Percentiles rank a stretch among this genome's conserved stretches.
Conservation (phyloP, 2,888 invertebrate genomes). For the Rhagonycha lutea region DNA sequence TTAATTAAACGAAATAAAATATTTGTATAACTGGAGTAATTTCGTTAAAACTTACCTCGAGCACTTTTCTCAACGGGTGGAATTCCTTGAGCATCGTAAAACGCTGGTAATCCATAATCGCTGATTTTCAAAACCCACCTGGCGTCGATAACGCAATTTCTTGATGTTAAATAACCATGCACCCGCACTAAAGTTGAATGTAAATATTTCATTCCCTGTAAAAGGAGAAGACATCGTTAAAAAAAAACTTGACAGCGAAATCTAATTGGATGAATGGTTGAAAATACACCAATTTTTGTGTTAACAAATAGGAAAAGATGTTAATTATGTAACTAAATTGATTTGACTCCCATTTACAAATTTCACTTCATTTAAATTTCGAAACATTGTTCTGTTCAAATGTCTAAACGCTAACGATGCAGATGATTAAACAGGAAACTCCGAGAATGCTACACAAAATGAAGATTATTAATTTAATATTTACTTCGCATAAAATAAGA, state of each 20-base stretch:
- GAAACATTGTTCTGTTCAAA: background rate
- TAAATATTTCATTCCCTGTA: conserved; percentile 87
- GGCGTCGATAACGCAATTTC: conserved; percentile 93
- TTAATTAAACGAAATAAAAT: background rate
- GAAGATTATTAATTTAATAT: background rate
- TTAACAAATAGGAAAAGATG: background rate
- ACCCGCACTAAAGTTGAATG: conserved; percentile 81
- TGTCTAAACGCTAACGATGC: background rate
- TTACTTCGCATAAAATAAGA: background rate
- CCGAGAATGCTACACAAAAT: background rate
- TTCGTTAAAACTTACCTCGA: conserved; percentile 62
- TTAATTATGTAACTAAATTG: background rate
- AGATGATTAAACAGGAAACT: background rate
- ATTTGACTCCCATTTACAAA: background rate
- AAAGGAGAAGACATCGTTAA: conserved; percentile 29
- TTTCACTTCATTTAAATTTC: background rate
- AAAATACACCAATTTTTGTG: background rate
- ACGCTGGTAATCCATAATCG: conserved; percentile 83
- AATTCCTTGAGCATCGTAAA: conserved; percentile 76
- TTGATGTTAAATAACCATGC: conserved; percentile 86
- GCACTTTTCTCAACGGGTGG: conserved; percentile 65
- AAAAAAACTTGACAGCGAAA: background rate
- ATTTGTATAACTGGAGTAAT: background rate
- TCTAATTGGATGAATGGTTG: background rate
- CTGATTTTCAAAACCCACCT: conserved; percentile 95